Evolutionary conservation across 2,113 vertebrate species (phyloP).

Genomic region (Machaerirhynchus nigripectus): DNA sequence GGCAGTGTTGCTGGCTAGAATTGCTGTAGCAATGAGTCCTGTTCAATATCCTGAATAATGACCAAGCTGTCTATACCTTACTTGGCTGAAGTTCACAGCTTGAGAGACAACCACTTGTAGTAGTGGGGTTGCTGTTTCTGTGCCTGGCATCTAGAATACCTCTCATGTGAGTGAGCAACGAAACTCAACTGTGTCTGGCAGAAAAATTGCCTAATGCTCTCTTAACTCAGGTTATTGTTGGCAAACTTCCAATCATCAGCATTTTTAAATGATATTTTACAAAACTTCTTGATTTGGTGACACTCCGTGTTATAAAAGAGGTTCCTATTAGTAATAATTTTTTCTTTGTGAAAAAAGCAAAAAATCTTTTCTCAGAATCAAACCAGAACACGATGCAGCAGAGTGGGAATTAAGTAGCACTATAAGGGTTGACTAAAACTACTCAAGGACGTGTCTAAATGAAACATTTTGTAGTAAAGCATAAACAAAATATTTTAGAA

Average conservation of each 20-base stretch:
- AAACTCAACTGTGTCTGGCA: not conserved
- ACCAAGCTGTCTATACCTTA: not conserved
- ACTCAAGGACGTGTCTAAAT: not conserved
- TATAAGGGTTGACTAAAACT: not conserved
- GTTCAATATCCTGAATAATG: not conserved
- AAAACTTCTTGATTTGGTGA: not conserved
- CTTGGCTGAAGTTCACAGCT: not conserved
- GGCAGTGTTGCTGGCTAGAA: not conserved
- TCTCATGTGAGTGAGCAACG: not conserved
- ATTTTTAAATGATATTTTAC: not conserved
- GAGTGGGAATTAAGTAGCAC: not conserved
- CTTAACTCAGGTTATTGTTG: not conserved
- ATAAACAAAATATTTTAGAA: not conserved
- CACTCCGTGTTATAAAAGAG: not conserved
- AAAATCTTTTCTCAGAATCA: not conserved
- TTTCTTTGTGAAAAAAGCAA: not conserved
- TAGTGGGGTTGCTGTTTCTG: not conserved
- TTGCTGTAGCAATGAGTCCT: accelerated
- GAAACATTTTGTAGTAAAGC: not conserved
- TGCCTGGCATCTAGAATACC: not conserved
- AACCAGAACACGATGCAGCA: not conserved
- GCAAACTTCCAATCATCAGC: not conserved
- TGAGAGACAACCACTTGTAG: not conserved
- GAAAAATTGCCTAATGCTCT: not conserved
- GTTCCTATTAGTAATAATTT: not conserved